Percentiles rank a stretch among this genome's conserved stretches.
Evolutionary conservation across 2,888 invertebrate species (phyloP).

Genomic region (Enoplolaimus lenunculus): DNA sequence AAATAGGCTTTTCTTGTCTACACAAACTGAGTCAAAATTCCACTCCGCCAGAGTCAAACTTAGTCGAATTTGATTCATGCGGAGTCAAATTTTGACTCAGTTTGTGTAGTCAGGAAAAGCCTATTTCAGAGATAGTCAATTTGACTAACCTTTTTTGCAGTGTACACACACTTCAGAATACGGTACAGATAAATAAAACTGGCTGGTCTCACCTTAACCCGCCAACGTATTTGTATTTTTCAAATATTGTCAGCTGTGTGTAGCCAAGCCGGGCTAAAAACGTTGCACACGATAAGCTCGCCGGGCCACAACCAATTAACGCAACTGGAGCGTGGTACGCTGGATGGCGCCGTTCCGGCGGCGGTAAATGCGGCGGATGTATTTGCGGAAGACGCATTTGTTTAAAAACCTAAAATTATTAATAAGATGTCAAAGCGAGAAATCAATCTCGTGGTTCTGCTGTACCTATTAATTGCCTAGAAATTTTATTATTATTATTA

Average conservation of each 20-base stretch:
- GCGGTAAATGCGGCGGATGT: too few relatives aligned
- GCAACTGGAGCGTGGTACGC: conserved; percentile 57
- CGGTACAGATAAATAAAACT: background rate
- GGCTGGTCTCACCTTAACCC: conserved; percentile 83
- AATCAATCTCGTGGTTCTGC: background rate
- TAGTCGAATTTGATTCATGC: too few relatives aligned
- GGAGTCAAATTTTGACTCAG: too few relatives aligned
- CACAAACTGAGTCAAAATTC: too few relatives aligned
- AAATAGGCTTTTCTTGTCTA: too few relatives aligned
- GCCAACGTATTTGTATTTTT: conserved; percentile 69
- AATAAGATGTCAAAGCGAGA: background rate
- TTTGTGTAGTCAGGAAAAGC: too few relatives aligned
- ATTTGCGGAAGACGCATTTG: conserved; percentile 81
- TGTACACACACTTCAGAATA: too few relatives aligned
- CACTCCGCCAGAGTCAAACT: background rate
- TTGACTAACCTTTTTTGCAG: too few relatives aligned
- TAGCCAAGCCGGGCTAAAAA: conserved; percentile 87
- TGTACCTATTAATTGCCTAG: too few relatives aligned
- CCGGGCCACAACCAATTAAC: conserved; percentile 84
- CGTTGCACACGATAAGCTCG: conserved; percentile 86
- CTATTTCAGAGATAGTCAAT: too few relatives aligned
- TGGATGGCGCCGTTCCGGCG: too few relatives aligned
- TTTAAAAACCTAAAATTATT: conserved; percentile 62
- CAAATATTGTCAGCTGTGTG: conserved; percentile 73
- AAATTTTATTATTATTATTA: too few relatives aligned